A percentile compares a stretch with the other conserved stretches of the same genome.
These are phyloP conservation scores for Tupaia tana DNA, from an alignment of 2,113 vertebrate genomes.

Conservation along the genomic window DNA sequence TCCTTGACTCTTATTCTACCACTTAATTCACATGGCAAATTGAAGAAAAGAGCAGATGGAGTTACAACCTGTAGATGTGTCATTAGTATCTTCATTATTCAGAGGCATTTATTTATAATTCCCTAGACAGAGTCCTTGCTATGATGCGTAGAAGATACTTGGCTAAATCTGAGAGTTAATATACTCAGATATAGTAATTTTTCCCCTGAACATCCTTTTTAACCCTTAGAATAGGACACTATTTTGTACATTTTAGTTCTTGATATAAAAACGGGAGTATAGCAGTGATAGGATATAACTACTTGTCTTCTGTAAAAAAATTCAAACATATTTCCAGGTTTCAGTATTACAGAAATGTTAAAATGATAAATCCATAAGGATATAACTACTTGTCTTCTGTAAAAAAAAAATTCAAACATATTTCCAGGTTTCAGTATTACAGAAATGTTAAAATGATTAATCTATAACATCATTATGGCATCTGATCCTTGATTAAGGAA, in stretches of 20 bases:
- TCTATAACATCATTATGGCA: neutral
- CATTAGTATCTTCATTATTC: slow-evolving; percentile 50
- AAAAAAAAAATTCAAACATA: no score
- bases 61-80: slow-evolving; percentile 47
- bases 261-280: neutral
- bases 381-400: no score
- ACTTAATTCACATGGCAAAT: slow-evolving; percentile 55
- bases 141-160: neutral
- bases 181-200: slow-evolving; percentile 23
- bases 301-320: neutral
- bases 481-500: no score
- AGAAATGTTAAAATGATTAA: neutral
- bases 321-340: neutral
- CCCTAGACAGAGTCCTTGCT: neutral
- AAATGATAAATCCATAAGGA: no score
- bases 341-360: neutral
- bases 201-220: neutral
- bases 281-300: neutral
- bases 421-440: no score
- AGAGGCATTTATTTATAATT: slow-evolving; percentile 47
- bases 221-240: neutral
- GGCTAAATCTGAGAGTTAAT: slow-evolving; percentile 1
- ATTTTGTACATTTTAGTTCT: slow-evolving; percentile 46
- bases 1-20: slow-evolving; percentile 25
- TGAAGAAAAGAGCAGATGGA: slow-evolving; percentile 3